phyloP scores from a whole-genome alignment of 2,888 invertebrate genomes.

The Biston betularia region DNA sequence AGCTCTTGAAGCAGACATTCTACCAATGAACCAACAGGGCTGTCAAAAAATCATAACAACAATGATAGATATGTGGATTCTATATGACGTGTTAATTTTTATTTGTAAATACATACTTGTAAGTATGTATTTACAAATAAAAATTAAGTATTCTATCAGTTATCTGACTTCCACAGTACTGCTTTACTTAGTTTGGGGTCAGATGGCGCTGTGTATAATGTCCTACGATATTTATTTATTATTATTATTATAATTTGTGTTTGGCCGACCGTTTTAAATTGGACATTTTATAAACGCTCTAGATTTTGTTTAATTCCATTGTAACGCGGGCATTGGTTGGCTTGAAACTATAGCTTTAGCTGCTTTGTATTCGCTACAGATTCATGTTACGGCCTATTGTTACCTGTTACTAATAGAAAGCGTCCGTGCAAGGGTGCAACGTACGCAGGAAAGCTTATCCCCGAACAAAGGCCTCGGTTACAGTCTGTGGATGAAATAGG shows the following conservation, averaged over 20 bases:
- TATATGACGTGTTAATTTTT: too few species aligned
- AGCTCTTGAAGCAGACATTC: too few species aligned
- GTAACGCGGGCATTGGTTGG: constrained; percentile 4
- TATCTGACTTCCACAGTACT: too few species aligned
- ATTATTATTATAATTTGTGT: not conserved
- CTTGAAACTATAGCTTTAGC: constrained; percentile 11
- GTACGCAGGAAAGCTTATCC: constrained; percentile 38
- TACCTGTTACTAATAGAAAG: constrained; percentile 52
- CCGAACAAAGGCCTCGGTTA: constrained; percentile 17
- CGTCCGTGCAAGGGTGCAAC: constrained; percentile 46
- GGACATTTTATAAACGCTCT: not conserved
- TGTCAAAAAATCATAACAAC: too few species aligned
- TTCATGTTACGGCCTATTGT: constrained; percentile 51
- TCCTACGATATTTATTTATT: too few species aligned
- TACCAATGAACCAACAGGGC: too few species aligned
- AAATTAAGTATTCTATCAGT: too few species aligned
- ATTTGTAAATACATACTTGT: too few species aligned
- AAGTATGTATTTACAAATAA: too few species aligned
- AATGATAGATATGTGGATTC: not conserved
- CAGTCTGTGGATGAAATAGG: not conserved
- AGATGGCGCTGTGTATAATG: too few species aligned
- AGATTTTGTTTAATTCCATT: constrained; percentile 6
- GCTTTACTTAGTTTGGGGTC: too few species aligned
- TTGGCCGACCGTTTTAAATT: not conserved
- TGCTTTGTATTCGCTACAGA: constrained; percentile 30